phyloP scores from a whole-genome alignment of 2,888 invertebrate genomes.

The Ophion costatus region DNA sequence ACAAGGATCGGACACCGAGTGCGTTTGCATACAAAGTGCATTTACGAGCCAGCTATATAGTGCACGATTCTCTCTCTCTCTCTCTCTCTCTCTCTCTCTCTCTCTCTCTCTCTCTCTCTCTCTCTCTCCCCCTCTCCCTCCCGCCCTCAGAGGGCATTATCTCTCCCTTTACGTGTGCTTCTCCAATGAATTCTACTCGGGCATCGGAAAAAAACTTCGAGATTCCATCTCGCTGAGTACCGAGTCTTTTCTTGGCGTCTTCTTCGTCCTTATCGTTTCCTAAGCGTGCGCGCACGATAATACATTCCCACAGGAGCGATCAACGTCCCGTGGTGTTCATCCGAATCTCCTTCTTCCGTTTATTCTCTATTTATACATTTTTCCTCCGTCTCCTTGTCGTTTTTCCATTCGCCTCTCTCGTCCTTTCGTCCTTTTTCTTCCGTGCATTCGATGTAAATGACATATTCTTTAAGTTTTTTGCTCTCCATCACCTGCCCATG shows the following conservation, averaged over 20 bases:
- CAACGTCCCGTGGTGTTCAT: constrained; percentile 30
- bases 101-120: too few species aligned
- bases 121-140: too few species aligned
- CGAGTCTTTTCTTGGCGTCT: constrained; percentile 23
- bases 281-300: constrained; percentile 48
- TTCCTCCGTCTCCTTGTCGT: background rate
- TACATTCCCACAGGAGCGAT: constrained; percentile 62
- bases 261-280: constrained; percentile 54
- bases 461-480: background rate
- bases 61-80: background rate
- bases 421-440: too few species aligned
- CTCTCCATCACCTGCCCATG: too few species aligned
- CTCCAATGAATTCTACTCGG: constrained; percentile 31
- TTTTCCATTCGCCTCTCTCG: background rate
- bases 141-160: background rate
- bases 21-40: constrained; percentile 74
- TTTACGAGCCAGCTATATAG: constrained; percentile 43
- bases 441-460: background rate
- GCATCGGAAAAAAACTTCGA: constrained; percentile 33
- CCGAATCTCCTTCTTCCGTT: background rate
- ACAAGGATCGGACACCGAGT: constrained; percentile 62
- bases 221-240: constrained; percentile 20
- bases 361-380: background rate
- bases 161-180: constrained; percentile 23
- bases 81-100: too few species aligned